phyloP scores from a whole-genome alignment of 1,140 invertebrate species.

The Nephotettix cincticeps region DNA sequence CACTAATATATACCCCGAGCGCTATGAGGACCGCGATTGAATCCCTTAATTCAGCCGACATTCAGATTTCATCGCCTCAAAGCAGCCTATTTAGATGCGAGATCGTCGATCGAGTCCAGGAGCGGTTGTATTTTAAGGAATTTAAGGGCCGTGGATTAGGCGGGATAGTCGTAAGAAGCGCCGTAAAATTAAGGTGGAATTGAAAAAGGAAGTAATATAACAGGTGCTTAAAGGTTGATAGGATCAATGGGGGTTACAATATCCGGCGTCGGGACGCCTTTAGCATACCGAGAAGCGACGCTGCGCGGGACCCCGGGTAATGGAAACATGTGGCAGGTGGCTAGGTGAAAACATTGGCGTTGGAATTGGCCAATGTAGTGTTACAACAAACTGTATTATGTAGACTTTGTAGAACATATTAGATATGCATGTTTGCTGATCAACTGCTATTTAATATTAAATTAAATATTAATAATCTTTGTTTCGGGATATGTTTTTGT shows the following conservation, averaged over 20 bases:
- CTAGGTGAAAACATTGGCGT: no score
- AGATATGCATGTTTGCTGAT: no score
- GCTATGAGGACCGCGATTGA: no score
- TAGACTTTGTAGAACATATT: no score
- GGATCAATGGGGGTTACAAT: conserved; percentile 20
- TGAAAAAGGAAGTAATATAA: conserved; percentile 28
- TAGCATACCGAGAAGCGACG: background rate
- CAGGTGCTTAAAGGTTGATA: conserved; percentile 25
- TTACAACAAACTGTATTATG: no score
- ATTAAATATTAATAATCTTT: no score
- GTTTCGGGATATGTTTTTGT: no score
- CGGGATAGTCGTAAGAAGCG: background rate
- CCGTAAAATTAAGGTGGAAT: conserved; percentile 22
- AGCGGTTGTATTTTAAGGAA: background rate
- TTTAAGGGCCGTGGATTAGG: conserved; percentile 5
- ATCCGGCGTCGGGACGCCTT: conserved; percentile 7
- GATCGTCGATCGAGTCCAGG: background rate
- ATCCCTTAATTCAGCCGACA: background rate
- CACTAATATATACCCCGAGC: no score
- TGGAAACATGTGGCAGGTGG: no score
- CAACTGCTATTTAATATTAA: no score
- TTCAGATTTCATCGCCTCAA: background rate
- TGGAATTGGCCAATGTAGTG: no score
- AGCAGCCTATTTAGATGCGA: background rate
- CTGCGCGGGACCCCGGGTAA: background rate